Percentiles rank a stretch among this genome's conserved stretches.
Conservation (phyloP, 2,113 vertebrate genomes). For the Miniopterus natalensis region DNA sequence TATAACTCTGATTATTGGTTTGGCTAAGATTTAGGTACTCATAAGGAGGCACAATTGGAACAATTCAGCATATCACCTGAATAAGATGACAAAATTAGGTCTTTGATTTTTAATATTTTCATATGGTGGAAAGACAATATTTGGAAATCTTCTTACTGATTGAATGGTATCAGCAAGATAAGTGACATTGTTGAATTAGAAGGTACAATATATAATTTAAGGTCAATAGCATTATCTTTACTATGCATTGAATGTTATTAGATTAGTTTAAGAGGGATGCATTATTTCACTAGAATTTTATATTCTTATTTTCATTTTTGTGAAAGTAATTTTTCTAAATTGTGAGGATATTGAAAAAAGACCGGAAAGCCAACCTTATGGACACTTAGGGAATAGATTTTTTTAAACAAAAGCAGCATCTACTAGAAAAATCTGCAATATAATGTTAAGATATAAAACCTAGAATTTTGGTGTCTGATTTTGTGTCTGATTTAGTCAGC, state of each 20-base stretch:
- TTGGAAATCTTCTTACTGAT: not conserved
- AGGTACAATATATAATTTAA: constrained; percentile 1
- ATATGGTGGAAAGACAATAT: not conserved
- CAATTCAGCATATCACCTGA: not conserved
- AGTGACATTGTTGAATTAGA: constrained; percentile 25
- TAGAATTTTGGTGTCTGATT: not conserved
- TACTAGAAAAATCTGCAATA: constrained; percentile 5
- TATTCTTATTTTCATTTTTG: constrained; percentile 28
- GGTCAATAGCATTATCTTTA: not conserved
- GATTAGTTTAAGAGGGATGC: not conserved
- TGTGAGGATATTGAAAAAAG: not conserved
- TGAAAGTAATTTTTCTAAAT: constrained; percentile 52
- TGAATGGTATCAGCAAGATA: constrained; percentile 6
- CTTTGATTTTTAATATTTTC: constrained; percentile 43
- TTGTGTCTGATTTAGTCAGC: not conserved
- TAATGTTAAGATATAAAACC: constrained; percentile 21
- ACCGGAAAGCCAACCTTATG: not conserved
- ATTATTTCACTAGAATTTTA: constrained; percentile 45
- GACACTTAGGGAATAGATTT: not conserved
- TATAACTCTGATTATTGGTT: constrained; percentile 39
- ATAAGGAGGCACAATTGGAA: constrained; percentile 48
- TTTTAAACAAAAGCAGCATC: not conserved
- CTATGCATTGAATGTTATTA: not conserved
- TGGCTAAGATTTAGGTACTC: constrained; percentile 27
- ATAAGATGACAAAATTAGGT: constrained; percentile 29